A percentile compares a stretch with the other conserved stretches of the same genome.
These are phyloP conservation scores for Nipponia nippon DNA, from an alignment of 2,113 vertebrate genomes.

Conservation along the genomic window DNA sequence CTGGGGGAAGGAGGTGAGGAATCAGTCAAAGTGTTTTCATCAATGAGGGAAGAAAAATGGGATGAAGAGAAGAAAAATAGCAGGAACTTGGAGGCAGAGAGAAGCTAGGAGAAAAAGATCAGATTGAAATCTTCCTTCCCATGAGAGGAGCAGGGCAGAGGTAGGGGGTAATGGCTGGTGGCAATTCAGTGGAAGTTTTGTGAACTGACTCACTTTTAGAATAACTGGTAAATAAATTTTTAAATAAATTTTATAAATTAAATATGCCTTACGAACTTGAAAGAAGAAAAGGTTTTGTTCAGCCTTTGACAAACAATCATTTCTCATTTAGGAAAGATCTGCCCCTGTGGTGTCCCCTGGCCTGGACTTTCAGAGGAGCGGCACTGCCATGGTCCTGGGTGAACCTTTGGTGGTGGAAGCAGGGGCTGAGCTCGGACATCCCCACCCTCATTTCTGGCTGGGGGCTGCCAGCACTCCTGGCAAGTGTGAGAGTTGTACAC, in stretches of 20 bases:
- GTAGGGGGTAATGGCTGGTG: neutral
- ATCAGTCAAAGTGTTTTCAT: slow-evolving; percentile 1
- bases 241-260: neutral
- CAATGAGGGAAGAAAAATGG: slow-evolving; percentile 4
- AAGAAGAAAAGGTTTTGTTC: neutral
- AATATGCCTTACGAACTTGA: neutral
- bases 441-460: neutral
- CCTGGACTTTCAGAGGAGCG: neutral
- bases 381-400: no score
- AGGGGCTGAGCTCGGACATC: neutral
- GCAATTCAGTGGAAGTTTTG: neutral
- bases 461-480: neutral
- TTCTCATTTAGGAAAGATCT: neutral
- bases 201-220: neutral
- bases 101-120: neutral
- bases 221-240: neutral
- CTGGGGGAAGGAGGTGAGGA: neutral
- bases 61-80: neutral
- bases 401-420: neutral
- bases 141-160: neutral
- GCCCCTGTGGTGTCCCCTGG: fast-evolving
- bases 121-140: neutral
- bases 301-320: neutral
- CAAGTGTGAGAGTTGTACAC: neutral
- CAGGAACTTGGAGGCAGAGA: neutral